A percentile compares a stretch with the other conserved stretches of the same genome.
These are phyloP conservation scores for Hyposmocoma kahamanoa DNA, from an alignment of 1,140 invertebrate species.

Conservation along the genomic window DNA sequence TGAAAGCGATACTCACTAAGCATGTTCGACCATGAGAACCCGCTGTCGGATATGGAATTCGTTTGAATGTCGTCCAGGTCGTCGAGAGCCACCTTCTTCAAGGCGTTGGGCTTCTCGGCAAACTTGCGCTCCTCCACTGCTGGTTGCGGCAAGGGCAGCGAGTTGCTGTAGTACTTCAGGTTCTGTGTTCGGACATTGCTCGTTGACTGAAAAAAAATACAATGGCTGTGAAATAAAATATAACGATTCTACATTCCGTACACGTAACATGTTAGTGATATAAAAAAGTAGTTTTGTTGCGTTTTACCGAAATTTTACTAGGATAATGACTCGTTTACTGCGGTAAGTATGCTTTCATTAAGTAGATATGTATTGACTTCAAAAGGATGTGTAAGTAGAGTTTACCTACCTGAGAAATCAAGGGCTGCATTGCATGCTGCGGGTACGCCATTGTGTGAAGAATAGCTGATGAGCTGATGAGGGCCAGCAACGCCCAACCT, in stretches of 20 bases:
- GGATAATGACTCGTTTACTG: too few species aligned
- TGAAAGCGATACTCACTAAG: constrained; percentile 68
- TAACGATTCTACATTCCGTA: too few species aligned
- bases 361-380: too few species aligned
- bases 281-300: too few species aligned
- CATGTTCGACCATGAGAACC: constrained; percentile 91
- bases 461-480: constrained; percentile 72
- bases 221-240: too few species aligned
- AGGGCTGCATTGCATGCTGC: constrained; percentile 59
- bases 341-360: too few species aligned
- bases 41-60: constrained; percentile 84
- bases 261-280: too few species aligned
- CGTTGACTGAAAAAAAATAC: constrained; percentile 46
- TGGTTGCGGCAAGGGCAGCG: constrained; percentile 41
- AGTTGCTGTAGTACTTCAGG: constrained; percentile 72
- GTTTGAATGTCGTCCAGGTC: constrained; percentile 87
- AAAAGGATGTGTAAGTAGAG: too few species aligned
- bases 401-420: constrained; percentile 63
- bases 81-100: constrained; percentile 88
- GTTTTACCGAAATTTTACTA: too few species aligned
- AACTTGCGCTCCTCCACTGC: constrained; percentile 81
- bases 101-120: constrained; percentile 88
- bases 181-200: constrained; percentile 67
- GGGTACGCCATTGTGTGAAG: constrained; percentile 75
- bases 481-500: constrained; percentile 72